Base-by-base conservation (phyloP, 2,797 vertebrate species). In the Sebastes cheni region DNA sequence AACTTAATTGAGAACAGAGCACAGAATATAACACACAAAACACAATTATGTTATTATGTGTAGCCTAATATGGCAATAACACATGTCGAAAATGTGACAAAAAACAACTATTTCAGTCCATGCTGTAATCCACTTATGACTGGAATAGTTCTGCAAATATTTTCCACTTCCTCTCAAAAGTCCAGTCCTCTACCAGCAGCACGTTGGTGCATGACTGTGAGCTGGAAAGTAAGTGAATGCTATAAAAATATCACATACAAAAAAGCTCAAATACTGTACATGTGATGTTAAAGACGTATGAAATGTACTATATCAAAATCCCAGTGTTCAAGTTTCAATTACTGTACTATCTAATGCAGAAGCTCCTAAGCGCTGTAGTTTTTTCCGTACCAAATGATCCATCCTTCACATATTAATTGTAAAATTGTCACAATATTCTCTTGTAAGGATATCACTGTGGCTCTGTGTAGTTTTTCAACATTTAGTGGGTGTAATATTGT, bases 101-200 rank as follows among this genome's bases (percentile, higher is more conserved):
- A 64, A 20, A 78, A 66, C 34, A 77, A 70, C 56, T 59, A 39
- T 80, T 88, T 85, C 74, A 78, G 60, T 54, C 25, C 30, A 58
- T 65, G 60, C 39, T 82, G 68, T 89, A 74, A 84, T 84, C 67
- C 67, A 79, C 81, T 79, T 80, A 81, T 72, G 79, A 89, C 76
- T 77, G 77, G 81, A 86, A 88, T 46, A 72, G 42, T 64, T 88
- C 61, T 74, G 71, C 39, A 83, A 68, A 83, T 88, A 81, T 78
- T 77, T 87, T 84, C 83, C 81, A 88, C 74, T 90, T 92, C 91
- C 88, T 84, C 85, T 81, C 13, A 67, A 50, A 77, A 10, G 60
- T 72, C 69, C 69, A 68, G 50, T 72, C 71, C 54, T 84, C 27
- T 8, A 46, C 22, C n/a, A 86, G 60, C 67, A 76, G 16, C 50